Evolutionary conservation across 2,888 invertebrate genomes (phyloP).

Genomic region (Lamellibrachia satsuma): DNA sequence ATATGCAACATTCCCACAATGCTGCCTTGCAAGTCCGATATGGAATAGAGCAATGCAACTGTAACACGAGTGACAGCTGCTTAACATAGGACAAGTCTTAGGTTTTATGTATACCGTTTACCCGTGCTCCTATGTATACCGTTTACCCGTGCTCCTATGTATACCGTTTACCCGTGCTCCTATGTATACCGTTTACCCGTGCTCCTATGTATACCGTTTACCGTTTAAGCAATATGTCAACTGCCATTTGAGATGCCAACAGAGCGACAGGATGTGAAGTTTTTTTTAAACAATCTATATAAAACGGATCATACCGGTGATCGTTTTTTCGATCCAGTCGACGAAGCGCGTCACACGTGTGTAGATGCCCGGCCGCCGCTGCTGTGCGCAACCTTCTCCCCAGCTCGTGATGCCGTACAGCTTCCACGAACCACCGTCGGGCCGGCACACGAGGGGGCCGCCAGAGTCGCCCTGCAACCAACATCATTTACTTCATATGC

Average conservation of each 20-base stretch:
- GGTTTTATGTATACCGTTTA: not conserved
- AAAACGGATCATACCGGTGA: constrained; percentile 22
- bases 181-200: not conserved
- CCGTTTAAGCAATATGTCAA: not conserved
- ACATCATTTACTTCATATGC: not conserved
- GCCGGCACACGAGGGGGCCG: constrained; percentile 40
- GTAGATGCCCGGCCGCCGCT: constrained; percentile 53
- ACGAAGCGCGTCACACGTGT: constrained; percentile 51
- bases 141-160: not conserved
- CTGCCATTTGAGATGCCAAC: too few species aligned
- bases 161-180: not conserved
- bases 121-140: not conserved
- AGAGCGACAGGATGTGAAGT: not conserved
- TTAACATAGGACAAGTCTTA: not conserved
- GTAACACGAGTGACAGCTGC: not conserved
- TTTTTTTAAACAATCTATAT: not conserved
- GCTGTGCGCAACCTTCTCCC: constrained; percentile 53
- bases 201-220: not conserved
- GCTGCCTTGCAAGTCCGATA: too few species aligned
- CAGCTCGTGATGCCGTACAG: constrained; percentile 53
- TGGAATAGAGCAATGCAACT: not conserved
- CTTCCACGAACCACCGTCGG: constrained; percentile 66
- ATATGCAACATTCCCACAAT: not conserved
- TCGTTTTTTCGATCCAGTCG: constrained; percentile 47
- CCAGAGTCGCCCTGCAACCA: constrained; percentile 30